These are phyloP conservation scores for Protonemura montana DNA, from an alignment of 2,888 invertebrate genomes.

Conservation along the genomic window DNA sequence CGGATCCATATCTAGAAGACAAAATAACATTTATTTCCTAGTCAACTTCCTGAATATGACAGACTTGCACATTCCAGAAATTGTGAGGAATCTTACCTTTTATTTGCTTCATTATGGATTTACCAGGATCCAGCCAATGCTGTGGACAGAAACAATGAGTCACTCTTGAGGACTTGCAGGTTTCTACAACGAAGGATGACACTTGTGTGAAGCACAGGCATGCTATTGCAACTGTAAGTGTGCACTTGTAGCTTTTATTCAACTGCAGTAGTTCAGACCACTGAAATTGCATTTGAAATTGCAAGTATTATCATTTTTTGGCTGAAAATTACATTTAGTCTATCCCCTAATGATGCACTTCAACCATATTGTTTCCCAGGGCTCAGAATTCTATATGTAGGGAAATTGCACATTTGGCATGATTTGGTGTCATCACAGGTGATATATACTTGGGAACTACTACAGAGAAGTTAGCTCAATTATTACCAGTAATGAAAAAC, in stretches of 20 bases:
- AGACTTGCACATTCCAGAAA: neutral
- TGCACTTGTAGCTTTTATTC: neutral
- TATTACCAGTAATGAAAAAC: too few species aligned
- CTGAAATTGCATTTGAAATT: neutral
- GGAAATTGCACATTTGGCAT: too few species aligned
- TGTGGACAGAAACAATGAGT: slow-evolving; percentile 57
- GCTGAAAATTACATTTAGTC: too few species aligned
- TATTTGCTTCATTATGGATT: slow-evolving; percentile 89
- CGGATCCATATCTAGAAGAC: slow-evolving; percentile 80
- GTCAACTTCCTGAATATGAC: neutral
- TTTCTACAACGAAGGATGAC: neutral
- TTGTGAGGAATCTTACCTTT: slow-evolving; percentile 70
- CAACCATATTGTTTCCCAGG: too few species aligned
- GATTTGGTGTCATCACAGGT: too few species aligned
- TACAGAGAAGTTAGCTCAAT: too few species aligned
- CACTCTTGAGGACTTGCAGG: neutral
- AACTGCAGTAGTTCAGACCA: neutral
- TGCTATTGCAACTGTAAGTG: neutral
- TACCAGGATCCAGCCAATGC: slow-evolving; percentile 94
- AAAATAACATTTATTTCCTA: neutral
- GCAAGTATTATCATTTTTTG: too few species aligned
- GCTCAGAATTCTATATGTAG: too few species aligned
- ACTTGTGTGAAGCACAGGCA: neutral
- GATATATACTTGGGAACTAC: too few species aligned
- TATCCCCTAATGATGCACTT: too few species aligned